Conservation (phyloP, 2,113 vertebrate species). For the Anoplopoma fimbria region DNA sequence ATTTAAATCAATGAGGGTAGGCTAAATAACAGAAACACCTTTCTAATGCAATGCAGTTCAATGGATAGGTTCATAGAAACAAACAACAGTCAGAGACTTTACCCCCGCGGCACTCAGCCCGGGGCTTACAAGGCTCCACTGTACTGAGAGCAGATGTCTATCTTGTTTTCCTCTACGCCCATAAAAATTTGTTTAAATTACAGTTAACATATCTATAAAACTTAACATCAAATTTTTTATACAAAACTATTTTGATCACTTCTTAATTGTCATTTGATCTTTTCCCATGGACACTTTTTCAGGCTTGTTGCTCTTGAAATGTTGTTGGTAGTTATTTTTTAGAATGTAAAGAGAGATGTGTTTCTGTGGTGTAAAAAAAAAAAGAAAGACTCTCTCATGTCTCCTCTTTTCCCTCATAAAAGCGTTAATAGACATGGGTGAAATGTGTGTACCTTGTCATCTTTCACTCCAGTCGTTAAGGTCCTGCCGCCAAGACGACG, state of each 20-base stretch:
- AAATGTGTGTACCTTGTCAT: conserved; percentile 75
- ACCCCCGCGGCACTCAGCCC: no score
- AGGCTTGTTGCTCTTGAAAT: not conserved
- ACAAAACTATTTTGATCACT: not conserved
- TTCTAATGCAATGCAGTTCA: not conserved
- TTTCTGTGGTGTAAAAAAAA: not conserved
- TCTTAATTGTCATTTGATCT: not conserved
- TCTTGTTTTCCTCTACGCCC: not conserved
- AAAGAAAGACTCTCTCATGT: not conserved
- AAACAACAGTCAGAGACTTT: not conserved
- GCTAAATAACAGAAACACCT: not conserved
- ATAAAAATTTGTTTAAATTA: conserved; percentile 11
- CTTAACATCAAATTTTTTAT: not conserved
- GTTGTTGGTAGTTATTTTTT: not conserved
- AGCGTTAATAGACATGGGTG: conserved; percentile 39
- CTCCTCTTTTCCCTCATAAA: conserved; percentile 13
- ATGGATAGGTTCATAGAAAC: no score
- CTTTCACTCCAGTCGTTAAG: conserved; percentile 90
- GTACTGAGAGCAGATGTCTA: not conserved
- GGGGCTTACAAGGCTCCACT: not conserved
- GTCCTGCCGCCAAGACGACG: conserved; percentile 84
- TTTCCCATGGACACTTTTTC: not conserved
- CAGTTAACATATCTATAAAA: not conserved
- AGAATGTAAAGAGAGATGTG: not conserved
- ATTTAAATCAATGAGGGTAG: not conserved